Percentiles rank a stretch among this genome's conserved stretches.
Conservation (phyloP, 2,113 vertebrate genomes). For the Dascyllus trimaculatus region DNA sequence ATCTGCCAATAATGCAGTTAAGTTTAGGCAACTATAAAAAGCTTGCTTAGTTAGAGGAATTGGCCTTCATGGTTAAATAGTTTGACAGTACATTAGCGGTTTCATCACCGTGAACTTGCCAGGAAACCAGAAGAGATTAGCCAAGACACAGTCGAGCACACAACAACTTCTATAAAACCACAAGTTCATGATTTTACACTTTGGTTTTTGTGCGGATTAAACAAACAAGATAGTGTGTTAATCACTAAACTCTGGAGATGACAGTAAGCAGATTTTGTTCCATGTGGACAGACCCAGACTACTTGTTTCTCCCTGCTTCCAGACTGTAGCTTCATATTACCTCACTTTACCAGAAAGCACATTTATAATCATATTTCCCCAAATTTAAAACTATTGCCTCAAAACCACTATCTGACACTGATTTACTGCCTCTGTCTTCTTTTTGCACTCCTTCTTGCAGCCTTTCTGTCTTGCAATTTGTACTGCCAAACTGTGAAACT, state of each 20-base stretch:
- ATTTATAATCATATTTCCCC: background rate
- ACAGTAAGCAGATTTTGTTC: background rate
- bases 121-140: background rate
- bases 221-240: background rate
- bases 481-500: conserved; percentile 20
- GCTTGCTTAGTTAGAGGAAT: background rate
- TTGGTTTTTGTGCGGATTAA: background rate
- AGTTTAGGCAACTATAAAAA: too few relatives aligned
- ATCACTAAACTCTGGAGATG: background rate
- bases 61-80: background rate
- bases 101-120: background rate
- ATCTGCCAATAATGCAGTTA: too few relatives aligned
- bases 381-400: background rate
- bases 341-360: background rate
- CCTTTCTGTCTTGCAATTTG: background rate
- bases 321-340: conserved; percentile 13
- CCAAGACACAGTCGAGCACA: background rate
- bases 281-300: background rate
- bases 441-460: background rate
- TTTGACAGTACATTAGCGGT: background rate
- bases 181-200: background rate
- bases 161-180: conserved; percentile 19
- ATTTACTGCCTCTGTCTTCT: background rate
- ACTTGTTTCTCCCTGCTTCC: background rate
- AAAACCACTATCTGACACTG: background rate